These are phyloP conservation scores for Bombylius discolor DNA, from an alignment of 2,888 invertebrate species.

Conservation along the genomic window DNA sequence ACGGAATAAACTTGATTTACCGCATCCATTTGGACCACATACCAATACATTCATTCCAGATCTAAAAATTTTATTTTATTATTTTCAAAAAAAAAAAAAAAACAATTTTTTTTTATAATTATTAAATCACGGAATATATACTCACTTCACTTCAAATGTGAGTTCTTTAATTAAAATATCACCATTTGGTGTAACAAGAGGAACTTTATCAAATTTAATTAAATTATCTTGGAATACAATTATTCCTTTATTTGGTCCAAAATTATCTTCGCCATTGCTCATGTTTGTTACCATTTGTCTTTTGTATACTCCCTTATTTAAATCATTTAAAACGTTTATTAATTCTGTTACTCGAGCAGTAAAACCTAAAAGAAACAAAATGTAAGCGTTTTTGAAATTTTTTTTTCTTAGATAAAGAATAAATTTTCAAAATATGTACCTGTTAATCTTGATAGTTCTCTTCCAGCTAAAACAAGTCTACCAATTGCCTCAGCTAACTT, in stretches of 20 bases:
- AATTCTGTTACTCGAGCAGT: slow-evolving; percentile 88
- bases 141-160: slow-evolving; percentile 71
- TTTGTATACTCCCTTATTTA: slow-evolving; percentile 62
- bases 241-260: slow-evolving; percentile 62
- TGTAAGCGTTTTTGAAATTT: background rate
- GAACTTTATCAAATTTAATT: slow-evolving; percentile 84
- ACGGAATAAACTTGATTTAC: slow-evolving; percentile 93
- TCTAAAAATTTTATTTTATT: slow-evolving; percentile 24
- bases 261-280: slow-evolving; percentile 23
- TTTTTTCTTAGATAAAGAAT: background rate
- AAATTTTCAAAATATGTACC: slow-evolving; percentile 38
- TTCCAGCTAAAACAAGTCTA: slow-evolving; percentile 82
- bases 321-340: slow-evolving; percentile 66
- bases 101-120: background rate
- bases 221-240: slow-evolving; percentile 76
- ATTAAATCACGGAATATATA: slow-evolving; percentile 12
- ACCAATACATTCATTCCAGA: slow-evolving; percentile 96
- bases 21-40: slow-evolving; percentile 97
- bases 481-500: slow-evolving; percentile 97
- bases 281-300: slow-evolving; percentile 42
- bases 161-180: slow-evolving; percentile 84
- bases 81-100: background rate
- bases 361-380: slow-evolving; percentile 38
- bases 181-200: slow-evolving; percentile 94
- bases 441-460: slow-evolving; percentile 86